Conservation (phyloP, 2,797 vertebrate species). For the Gallinago solitaria region DNA sequence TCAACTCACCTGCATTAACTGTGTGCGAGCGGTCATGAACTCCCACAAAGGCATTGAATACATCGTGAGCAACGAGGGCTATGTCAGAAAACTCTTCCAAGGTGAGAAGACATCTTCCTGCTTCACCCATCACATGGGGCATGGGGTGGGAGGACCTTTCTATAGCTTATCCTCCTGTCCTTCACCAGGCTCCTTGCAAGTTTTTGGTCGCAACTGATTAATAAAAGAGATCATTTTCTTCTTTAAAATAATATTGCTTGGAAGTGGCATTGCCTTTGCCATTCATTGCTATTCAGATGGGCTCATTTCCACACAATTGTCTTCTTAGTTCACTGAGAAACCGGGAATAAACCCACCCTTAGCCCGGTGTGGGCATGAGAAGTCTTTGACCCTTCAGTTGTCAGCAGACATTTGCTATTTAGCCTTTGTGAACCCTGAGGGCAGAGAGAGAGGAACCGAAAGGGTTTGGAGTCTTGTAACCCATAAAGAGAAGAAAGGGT, state of each 20-base stretch:
- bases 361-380: background rate
- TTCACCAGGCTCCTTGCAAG: background rate
- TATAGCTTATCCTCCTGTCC: background rate
- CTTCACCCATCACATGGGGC: background rate
- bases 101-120: constrained; percentile 75
- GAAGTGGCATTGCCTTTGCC: background rate
- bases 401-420: background rate
- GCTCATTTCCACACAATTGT: background rate
- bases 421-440: background rate
- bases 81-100: constrained; percentile 94
- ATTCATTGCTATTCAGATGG: background rate
- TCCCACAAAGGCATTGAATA: constrained; percentile 92
- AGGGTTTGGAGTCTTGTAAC: background rate
- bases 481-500: background rate
- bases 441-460: background rate
- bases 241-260: background rate
- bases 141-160: rapidly evolving
- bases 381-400: background rate
- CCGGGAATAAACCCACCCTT: background rate
- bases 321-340: background rate
- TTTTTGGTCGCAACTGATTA: background rate
- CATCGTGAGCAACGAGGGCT: constrained; percentile 94
- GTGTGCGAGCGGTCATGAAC: constrained; percentile 94
- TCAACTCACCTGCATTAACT: constrained; percentile 96
- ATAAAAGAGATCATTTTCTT: background rate